phyloP scores from a whole-genome alignment of 2,113 vertebrate genomes.

The Malurus melanocephalus region DNA sequence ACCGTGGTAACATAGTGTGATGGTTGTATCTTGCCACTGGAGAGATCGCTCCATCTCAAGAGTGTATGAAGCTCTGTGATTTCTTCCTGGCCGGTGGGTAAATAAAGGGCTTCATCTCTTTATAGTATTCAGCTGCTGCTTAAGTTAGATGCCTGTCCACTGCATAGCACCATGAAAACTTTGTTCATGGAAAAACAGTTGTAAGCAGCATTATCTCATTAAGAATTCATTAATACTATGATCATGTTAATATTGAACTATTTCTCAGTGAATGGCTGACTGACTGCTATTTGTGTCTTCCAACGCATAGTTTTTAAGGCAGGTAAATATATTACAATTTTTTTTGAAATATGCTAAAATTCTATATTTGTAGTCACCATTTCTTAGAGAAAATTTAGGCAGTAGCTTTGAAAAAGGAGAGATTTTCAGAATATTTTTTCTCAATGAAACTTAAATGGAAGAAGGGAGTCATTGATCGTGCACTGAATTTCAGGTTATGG shows the following conservation, averaged over 20 bases:
- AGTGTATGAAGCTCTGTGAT: constrained; percentile 62
- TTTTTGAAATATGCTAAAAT: neutral
- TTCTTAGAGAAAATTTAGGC: neutral
- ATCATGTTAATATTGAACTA: neutral
- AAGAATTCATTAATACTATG: neutral
- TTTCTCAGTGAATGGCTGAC: neutral
- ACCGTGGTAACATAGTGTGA: constrained; percentile 60
- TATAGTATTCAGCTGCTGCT: constrained; percentile 4
- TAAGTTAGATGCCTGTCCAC: neutral
- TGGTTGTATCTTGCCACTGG: constrained; percentile 60
- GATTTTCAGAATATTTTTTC: neutral
- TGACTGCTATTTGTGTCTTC: neutral
- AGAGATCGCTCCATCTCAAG: constrained; percentile 56
- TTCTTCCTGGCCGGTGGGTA: constrained; percentile 63
- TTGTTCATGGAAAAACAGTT: neutral
- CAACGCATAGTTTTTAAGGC: neutral
- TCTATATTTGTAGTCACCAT: neutral
- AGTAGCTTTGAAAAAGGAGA: neutral
- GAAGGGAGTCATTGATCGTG: neutral
- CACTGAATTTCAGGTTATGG: neutral
- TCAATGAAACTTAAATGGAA: neutral
- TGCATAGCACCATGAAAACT: neutral
- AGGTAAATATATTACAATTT: neutral
- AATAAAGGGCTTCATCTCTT: constrained; percentile 39
- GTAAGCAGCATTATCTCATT: neutral